A percentile compares a stretch with the other conserved stretches of the same genome.
Evolutionary conservation across 2,888 invertebrate species (phyloP).

Genomic region (Cistogaster globosa): DNA sequence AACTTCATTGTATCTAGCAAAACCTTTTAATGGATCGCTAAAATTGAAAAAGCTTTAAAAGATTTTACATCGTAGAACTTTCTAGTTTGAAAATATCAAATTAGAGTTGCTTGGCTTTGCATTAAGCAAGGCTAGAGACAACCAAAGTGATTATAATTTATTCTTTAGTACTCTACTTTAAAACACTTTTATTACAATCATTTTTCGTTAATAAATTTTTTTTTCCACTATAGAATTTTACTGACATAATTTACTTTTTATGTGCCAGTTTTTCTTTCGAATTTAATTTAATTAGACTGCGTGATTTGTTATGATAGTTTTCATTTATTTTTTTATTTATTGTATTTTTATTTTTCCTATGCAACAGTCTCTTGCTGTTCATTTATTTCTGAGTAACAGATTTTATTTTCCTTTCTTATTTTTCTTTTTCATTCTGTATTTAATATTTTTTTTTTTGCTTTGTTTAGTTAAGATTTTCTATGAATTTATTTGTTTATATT

Average conservation of each 20-base stretch:
- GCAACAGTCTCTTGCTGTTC: neutral
- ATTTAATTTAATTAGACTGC: slow-evolving; percentile 56
- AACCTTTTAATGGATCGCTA: too few relatives aligned
- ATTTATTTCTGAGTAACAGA: neutral
- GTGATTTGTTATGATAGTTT: slow-evolving; percentile 62
- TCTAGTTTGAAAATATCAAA: too few relatives aligned
- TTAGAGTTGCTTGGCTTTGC: too few relatives aligned
- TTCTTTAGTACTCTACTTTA: too few relatives aligned
- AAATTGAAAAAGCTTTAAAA: too few relatives aligned
- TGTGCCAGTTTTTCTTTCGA: neutral
- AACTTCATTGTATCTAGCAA: too few relatives aligned
- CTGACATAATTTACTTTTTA: neutral
- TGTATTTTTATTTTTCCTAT: neutral
- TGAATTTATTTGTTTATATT: slow-evolving; percentile 9
- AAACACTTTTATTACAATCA: too few relatives aligned
- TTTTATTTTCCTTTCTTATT: neutral
- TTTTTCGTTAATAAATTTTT: too few relatives aligned
- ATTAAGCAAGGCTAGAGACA: too few relatives aligned
- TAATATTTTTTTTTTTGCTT: neutral
- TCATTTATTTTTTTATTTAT: slow-evolving; percentile 13
- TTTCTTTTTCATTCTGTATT: slow-evolving; percentile 3
- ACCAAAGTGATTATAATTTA: too few relatives aligned
- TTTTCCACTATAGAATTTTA: neutral
- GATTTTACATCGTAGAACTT: too few relatives aligned
- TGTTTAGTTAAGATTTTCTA: slow-evolving; percentile 1